phyloP scores from a whole-genome alignment of 2,797 vertebrate species.

The Ataeniobius toweri region DNA sequence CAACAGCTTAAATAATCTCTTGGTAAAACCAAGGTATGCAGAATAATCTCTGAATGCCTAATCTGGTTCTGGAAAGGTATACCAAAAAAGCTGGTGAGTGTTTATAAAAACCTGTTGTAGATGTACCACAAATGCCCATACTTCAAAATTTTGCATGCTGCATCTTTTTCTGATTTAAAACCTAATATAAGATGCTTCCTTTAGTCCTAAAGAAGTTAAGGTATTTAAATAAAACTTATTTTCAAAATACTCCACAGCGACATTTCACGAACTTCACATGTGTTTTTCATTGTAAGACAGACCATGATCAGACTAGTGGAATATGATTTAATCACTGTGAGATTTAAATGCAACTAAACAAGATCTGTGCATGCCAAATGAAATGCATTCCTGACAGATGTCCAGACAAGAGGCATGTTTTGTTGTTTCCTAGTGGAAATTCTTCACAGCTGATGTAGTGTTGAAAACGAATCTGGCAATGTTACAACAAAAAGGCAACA shows the following conservation, averaged over 20 bases:
- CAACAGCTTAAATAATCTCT: neutral
- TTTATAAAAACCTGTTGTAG: too few relatives aligned
- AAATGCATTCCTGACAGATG: conserved; percentile 47
- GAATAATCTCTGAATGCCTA: too few relatives aligned
- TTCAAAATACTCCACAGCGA: too few relatives aligned
- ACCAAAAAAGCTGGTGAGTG: neutral
- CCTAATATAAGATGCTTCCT: neutral
- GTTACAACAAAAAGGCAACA: neutral
- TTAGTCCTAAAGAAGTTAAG: neutral
- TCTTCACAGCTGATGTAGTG: conserved; percentile 46
- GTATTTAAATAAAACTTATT: neutral
- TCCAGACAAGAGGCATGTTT: conserved; percentile 29
- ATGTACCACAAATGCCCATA: too few relatives aligned
- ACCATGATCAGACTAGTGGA: conserved; percentile 10
- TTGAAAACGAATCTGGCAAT: neutral
- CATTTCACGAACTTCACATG: neutral
- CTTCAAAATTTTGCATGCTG: neutral
- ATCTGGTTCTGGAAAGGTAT: too few relatives aligned
- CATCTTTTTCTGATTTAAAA: neutral
- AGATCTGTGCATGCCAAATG: conserved; percentile 32
- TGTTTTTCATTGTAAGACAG: conserved; percentile 34
- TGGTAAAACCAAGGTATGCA: neutral
- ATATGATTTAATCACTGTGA: conserved; percentile 14
- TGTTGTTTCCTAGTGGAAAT: conserved; percentile 58
- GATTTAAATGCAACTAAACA: conserved; percentile 21